Percentiles rank a stretch among this genome's conserved stretches.
phyloP scores from a whole-genome alignment of 2,888 invertebrate genomes.

The Drosophila meridionalis region DNA sequence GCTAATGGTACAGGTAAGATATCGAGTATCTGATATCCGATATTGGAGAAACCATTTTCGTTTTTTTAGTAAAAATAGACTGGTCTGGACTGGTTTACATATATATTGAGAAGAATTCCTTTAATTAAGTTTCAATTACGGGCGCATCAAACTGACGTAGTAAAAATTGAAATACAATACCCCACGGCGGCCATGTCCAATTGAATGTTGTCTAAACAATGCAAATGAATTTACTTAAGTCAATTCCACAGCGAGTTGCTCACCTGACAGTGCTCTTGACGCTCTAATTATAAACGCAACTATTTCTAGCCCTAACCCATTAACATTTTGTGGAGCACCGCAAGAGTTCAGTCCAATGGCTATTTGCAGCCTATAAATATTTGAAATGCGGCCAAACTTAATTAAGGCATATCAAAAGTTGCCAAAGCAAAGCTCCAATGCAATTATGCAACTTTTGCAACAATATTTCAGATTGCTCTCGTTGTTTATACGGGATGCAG shows the following conservation, averaged over 20 bases:
- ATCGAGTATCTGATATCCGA: constrained; percentile 8
- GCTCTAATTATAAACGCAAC: constrained; percentile 49
- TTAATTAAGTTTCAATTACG: background rate
- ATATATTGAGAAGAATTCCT: background rate
- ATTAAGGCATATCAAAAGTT: constrained; percentile 60
- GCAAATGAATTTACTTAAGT: background rate
- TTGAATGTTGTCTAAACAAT: background rate
- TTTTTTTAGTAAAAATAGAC: background rate
- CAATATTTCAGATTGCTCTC: constrained; percentile 44
- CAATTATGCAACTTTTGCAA: constrained; percentile 61
- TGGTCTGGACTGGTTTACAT: background rate
- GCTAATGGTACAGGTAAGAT: constrained; percentile 1
- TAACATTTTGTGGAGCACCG: constrained; percentile 54
- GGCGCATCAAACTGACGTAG: background rate
- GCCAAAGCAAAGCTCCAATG: constrained; percentile 55
- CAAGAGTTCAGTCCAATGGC: constrained; percentile 38
- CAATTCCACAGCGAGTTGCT: constrained; percentile 1
- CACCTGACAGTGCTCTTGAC: constrained; percentile 9
- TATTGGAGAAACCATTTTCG: background rate
- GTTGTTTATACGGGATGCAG: constrained; percentile 19
- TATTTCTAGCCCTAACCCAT: constrained; percentile 61
- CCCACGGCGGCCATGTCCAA: too few species aligned
- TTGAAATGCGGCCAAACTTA: constrained; percentile 54
- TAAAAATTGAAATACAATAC: background rate
- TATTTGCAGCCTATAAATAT: constrained; percentile 59